A percentile compares a stretch with the other conserved stretches of the same genome.
phyloP scores from a whole-genome alignment of 2,797 vertebrate genomes.

The Florisuga fusca region DNA sequence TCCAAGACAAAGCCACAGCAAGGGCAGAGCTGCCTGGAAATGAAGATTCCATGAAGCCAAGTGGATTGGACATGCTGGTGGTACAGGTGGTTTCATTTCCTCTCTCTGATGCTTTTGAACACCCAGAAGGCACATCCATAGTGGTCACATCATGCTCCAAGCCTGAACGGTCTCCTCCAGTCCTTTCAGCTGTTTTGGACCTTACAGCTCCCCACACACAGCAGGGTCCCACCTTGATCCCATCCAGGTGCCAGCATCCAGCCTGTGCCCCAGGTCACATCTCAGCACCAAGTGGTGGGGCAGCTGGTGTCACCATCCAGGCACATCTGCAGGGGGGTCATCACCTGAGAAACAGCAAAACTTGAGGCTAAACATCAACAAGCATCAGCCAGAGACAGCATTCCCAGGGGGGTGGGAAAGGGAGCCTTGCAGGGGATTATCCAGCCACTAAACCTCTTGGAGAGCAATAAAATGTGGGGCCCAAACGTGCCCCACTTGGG shows the following conservation, averaged over 20 bases:
- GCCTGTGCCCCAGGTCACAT: accelerated
- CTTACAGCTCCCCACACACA: too few species aligned
- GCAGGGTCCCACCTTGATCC: not conserved
- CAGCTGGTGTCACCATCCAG: not conserved
- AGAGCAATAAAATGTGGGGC: not conserved
- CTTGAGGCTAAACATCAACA: not conserved
- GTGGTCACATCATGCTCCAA: not conserved
- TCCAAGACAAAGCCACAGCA: not conserved
- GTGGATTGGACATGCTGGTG: accelerated
- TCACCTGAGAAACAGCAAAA: not conserved
- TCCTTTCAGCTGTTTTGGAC: not conserved
- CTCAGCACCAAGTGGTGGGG: not conserved
- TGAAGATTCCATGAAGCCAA: not conserved
- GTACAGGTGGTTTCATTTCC: not conserved
- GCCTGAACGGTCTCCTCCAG: not conserved
- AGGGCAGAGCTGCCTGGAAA: not conserved
- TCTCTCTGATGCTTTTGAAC: not conserved
- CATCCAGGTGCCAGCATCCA: not conserved
- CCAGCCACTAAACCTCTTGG: not conserved
- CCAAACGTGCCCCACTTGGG: not conserved
- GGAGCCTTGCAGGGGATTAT: not conserved
- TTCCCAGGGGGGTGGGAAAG: not conserved
- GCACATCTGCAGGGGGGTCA: accelerated
- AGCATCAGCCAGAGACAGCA: accelerated
- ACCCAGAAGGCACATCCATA: not conserved